A percentile compares a stretch with the other conserved stretches of the same genome.
Evolutionary conservation across 2,888 invertebrate genomes (phyloP).

Genomic region (Drosophila meridionalis): DNA sequence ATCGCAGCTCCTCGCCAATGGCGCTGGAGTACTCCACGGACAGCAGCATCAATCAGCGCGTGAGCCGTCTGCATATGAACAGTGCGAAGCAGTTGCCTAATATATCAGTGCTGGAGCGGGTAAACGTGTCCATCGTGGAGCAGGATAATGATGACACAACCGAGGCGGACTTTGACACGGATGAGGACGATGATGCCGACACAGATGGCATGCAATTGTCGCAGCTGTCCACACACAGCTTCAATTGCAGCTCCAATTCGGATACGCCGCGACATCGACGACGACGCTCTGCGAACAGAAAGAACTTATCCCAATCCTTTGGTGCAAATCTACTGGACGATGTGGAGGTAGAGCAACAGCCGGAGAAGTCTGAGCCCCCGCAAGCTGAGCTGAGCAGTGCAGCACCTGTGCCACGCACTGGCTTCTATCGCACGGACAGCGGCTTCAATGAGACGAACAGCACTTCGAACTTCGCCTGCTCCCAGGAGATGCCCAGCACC

Average conservation of each 20-base stretch:
- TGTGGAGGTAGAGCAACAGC: slow-evolving; percentile 42
- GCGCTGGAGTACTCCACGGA: slow-evolving; percentile 73
- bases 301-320: slow-evolving; percentile 84
- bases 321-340: slow-evolving; percentile 72
- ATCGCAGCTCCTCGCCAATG: slow-evolving; percentile 77
- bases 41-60: slow-evolving; percentile 75
- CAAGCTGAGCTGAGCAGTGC: not conserved
- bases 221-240: slow-evolving; percentile 76
- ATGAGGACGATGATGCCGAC: slow-evolving; percentile 63
- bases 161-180: slow-evolving; percentile 19
- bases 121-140: slow-evolving; percentile 24
- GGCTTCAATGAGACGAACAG: slow-evolving; percentile 83
- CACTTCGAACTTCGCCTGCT: slow-evolving; percentile 59
- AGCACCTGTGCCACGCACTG: slow-evolving; percentile 13
- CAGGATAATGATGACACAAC: slow-evolving; percentile 39
- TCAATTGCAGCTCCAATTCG: slow-evolving; percentile 76
- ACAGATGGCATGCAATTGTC: slow-evolving; percentile 82
- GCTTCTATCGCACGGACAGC: slow-evolving; percentile 83
- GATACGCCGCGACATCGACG: slow-evolving; percentile 83
- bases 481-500: slow-evolving; percentile 55
- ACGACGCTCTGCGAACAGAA: slow-evolving; percentile 82
- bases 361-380: not conserved
- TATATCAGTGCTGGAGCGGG: slow-evolving; percentile 27
- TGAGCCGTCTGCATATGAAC: slow-evolving; percentile 76
- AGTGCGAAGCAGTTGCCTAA: slow-evolving; percentile 45